Base-by-base conservation (phyloP, 2,797 vertebrate species). In the Otolemur crassicaudatus region DNA sequence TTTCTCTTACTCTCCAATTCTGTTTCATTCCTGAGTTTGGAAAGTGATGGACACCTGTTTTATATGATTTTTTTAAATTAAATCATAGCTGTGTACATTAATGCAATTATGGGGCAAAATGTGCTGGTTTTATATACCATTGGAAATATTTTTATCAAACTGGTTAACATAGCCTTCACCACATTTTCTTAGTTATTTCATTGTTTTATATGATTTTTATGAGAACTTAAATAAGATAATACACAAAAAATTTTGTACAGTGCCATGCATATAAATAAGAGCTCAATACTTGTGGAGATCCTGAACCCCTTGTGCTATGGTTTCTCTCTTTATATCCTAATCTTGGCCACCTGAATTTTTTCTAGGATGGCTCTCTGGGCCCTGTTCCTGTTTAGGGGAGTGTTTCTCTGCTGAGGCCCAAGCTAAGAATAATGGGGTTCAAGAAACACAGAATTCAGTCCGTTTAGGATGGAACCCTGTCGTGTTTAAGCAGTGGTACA, bases 21-120 rank as follows among this genome's bases (percentile, higher is more conserved):
- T 53, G 14, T 63, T 46, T 90, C 82, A 76, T 91, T 88, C 69
- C 80, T 83, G 72, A 88, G 34, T 96, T 95, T 92, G 43, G 63
- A 83, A 96, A 88, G 20, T n/a, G 58, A 73, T 46, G 25, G 76
- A 25, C 34, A 70, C 27, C 17, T 46, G 16, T 70, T 92, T 91
- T 43, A 12, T 25, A 19, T 58, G 25, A 31, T 73, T 73, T 87
- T 46, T 40, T 82, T 53, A 53, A 40, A 43, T 53, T 53, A 53
- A 53, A 53, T 53, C 49, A 53, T 53, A 53, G 49, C 49, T 53
- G 49, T 53, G 49, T 53, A 53, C 49, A 53, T 53, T 53, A 53
- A 53, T 53, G 14, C 49, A 53, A 53, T 53, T 53, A 53, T 53
- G 49, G 49, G 49, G 49, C 13, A 16, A 14, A 53, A 53, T 53